Conservation (phyloP, 2,113 vertebrate genomes). For the Tauraco erythrolophus region DNA sequence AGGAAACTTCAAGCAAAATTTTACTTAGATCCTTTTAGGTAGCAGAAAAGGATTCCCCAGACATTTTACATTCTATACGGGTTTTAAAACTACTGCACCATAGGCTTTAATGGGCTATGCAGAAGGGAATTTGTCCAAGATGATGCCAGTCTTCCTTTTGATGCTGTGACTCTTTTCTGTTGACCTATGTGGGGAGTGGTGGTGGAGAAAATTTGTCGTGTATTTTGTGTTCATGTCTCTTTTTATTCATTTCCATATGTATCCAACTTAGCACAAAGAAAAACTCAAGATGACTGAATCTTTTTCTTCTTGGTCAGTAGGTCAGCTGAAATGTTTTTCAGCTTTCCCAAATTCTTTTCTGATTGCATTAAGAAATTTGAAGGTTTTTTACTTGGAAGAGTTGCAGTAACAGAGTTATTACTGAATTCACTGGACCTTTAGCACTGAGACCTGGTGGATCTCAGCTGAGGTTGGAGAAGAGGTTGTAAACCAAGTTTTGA, state of each 20-base stretch:
- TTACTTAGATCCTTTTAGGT: neutral
- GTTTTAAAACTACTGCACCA: neutral
- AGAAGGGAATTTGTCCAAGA: neutral
- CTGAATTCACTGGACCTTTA: neutral
- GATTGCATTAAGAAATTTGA: neutral
- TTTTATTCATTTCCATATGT: neutral
- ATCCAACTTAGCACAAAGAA: neutral
- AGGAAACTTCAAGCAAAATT: neutral
- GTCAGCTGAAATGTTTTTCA: neutral
- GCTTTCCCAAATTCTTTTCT: neutral
- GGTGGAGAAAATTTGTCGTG: neutral
- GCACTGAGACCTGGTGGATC: neutral
- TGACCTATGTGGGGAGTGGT: neutral
- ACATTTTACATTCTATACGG: neutral
- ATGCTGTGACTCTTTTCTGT: neutral
- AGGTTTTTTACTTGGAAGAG: neutral
- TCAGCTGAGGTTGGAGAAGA: neutral
- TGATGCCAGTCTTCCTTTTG: neutral
- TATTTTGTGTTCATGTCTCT: neutral
- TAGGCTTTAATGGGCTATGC: neutral
- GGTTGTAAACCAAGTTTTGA: neutral
- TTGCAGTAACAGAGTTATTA: neutral
- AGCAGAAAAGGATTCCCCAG: neutral
- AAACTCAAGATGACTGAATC: neutral
- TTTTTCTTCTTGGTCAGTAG: neutral